phyloP scores from a whole-genome alignment of 1,140 invertebrate genomes.

The Drosophila lowei region DNA sequence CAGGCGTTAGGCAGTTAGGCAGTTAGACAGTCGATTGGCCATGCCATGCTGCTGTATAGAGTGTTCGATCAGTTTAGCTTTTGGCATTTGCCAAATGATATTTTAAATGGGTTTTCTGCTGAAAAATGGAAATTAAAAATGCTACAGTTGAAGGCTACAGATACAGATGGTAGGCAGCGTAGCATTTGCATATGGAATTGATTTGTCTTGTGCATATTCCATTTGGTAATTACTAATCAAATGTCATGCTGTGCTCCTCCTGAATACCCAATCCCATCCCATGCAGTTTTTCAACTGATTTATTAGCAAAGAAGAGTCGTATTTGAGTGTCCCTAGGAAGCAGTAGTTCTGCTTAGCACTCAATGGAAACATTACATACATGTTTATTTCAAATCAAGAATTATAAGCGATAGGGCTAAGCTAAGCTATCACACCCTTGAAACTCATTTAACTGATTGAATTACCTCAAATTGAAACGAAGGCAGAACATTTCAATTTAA shows the following conservation, averaged over 20 bases:
- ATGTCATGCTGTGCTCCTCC: slow-evolving; percentile 11
- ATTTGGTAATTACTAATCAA: slow-evolving; percentile 30
- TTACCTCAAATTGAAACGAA: background rate
- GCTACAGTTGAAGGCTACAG: slow-evolving; percentile 47
- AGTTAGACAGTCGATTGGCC: slow-evolving; percentile 39
- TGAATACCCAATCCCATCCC: background rate
- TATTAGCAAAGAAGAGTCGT: background rate
- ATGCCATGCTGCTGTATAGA: slow-evolving; percentile 47
- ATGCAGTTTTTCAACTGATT: background rate
- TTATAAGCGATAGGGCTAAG: too few relatives aligned
- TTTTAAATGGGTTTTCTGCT: slow-evolving; percentile 43
- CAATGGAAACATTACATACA: too few relatives aligned
- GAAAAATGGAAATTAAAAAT: slow-evolving; percentile 41
- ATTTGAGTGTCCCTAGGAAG: too few relatives aligned
- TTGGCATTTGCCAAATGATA: slow-evolving; percentile 54
- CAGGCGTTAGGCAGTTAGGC: slow-evolving; percentile 39
- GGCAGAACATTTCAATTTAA: slow-evolving; percentile 23
- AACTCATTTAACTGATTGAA: too few relatives aligned
- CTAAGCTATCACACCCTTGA: too few relatives aligned
- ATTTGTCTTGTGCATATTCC: slow-evolving; percentile 13
- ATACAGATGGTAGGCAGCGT: slow-evolving; percentile 10
- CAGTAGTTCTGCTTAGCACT: too few relatives aligned
- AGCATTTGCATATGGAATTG: slow-evolving; percentile 42
- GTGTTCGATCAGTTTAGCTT: slow-evolving; percentile 37
- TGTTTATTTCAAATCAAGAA: too few relatives aligned